Base-by-base conservation (phyloP, 2,888 invertebrate species). In the Caenorhabditis imperialis region DNA sequence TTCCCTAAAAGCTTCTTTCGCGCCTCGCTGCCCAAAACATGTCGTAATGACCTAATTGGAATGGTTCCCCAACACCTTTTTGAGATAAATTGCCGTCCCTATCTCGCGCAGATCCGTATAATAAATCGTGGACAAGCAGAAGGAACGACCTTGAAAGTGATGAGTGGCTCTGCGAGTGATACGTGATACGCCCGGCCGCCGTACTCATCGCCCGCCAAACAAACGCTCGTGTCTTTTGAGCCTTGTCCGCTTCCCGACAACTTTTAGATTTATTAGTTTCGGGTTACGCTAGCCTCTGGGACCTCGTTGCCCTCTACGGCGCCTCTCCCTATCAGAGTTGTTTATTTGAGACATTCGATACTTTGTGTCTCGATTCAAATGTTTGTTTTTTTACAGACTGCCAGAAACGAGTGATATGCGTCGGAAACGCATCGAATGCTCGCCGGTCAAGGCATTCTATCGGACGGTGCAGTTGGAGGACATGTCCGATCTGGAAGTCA, bases 371-470 rank as follows among this genome's bases (percentile, higher is more conserved):
- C 25, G 3, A 30, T 22, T 22, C n/a, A n/a, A n/a, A n/a, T n/a
- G n/a, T n/a, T n/a, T n/a, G n/a, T n/a, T n/a, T n/a, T n/a, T n/a
- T n/a, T 73, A 30, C 65, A 73, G 72, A 54, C 25, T 51, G 14
- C 63, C 73, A 7, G 65, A 65, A 22, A 55, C 54, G 14, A 53
- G 55, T 47, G 73, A 69, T 38, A 74, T 74, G 74, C 60, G 62
- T 27, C 53, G 67, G 7, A 67, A 69, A 47, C 61, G 75, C 18
- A 75, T 75, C 44, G 75, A 75, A 63, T 70, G 75, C 60, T 70
- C 75, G n/a, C 80, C 80, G 16, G 75, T 77, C 22, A 81, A 81
- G 55, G 67, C 67, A 22, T 81, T 76, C 67, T 82, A 82, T 67
- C 67, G 75, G 18, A 82, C 77, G 35, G 75, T 75, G 42, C 77